Conservation (phyloP, 2,797 vertebrate genomes). For the Lepilemur ruficaudatus region DNA sequence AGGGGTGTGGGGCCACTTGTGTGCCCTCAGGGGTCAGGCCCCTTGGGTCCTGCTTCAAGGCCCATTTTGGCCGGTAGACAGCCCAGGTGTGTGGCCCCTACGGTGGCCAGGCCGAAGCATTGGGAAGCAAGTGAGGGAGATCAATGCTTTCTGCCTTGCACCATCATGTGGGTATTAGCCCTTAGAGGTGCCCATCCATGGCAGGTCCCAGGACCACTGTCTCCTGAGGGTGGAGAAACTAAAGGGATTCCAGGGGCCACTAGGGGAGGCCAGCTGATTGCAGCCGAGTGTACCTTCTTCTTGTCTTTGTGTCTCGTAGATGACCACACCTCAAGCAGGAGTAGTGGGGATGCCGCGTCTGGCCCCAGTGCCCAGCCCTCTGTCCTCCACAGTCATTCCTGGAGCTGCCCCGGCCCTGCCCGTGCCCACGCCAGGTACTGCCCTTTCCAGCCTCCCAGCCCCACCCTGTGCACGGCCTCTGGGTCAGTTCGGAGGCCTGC, state of each 20-base stretch:
- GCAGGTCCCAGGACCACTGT: not conserved
- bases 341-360: slow-evolving; percentile 84
- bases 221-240: not conserved
- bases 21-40: not conserved
- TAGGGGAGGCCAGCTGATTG: not conserved
- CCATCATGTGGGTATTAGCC: not conserved
- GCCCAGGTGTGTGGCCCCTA: not conserved
- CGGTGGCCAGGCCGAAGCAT: not conserved
- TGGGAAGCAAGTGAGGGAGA: not conserved
- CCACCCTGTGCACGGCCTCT: slow-evolving; percentile 83
- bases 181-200: not conserved
- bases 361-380: slow-evolving; percentile 86
- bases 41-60: not conserved
- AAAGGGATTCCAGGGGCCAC: not conserved
- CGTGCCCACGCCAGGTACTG: slow-evolving; percentile 82
- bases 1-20: fast-evolving
- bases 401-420: slow-evolving; percentile 82
- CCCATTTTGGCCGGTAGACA: not conserved
- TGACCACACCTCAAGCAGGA: slow-evolving; percentile 84
- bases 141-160: not conserved
- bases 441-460: slow-evolving; percentile 72
- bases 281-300: slow-evolving; percentile 35
- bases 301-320: slow-evolving; percentile 85
- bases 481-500: slow-evolving; percentile 84
- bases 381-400: slow-evolving; percentile 85